Evolutionary conservation across 1,140 invertebrate genomes (phyloP).

Genomic region (Penaeus indicus): DNA sequence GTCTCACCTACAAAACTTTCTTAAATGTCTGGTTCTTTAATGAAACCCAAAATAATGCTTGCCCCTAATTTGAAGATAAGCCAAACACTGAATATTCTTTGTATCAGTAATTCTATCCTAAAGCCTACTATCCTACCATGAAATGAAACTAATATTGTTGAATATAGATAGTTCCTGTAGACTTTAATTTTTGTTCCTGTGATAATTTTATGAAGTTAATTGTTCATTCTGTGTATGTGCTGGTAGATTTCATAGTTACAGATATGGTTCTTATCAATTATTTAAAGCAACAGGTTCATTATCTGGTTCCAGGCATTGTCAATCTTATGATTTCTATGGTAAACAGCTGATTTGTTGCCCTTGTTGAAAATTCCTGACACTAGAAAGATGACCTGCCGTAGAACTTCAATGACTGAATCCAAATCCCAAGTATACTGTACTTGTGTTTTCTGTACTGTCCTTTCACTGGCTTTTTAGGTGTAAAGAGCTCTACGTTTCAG

Average conservation of each 20-base stretch:
- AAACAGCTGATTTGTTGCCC: background rate
- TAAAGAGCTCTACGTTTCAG: constrained; percentile 48
- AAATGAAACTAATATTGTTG: constrained; percentile 39
- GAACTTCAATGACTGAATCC: too few species aligned
- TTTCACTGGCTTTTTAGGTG: constrained; percentile 52
- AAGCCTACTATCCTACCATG: constrained; percentile 14
- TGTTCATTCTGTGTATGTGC: constrained; percentile 44
- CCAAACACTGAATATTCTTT: background rate
- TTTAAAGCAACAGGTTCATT: background rate
- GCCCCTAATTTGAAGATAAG: too few species aligned
- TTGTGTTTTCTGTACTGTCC: constrained; percentile 41
- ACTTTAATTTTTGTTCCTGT: constrained; percentile 35
- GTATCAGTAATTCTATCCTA: background rate
- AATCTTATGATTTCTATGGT: background rate
- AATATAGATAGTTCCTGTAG: constrained; percentile 43
- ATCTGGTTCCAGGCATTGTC: constrained; percentile 12
- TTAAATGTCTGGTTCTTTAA: too few species aligned
- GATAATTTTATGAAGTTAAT: constrained; percentile 27
- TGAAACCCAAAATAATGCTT: too few species aligned
- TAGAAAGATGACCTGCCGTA: constrained; percentile 34
- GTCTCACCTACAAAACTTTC: too few species aligned
- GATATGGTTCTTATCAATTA: constrained; percentile 12
- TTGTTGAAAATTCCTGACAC: background rate
- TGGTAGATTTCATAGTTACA: constrained; percentile 41
- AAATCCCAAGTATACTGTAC: too few species aligned